Evolutionary conservation across 2,113 vertebrate genomes (phyloP), one percentile per base, ranked within the genome.

Genomic region (Microtus pennsylvanicus): DNA sequence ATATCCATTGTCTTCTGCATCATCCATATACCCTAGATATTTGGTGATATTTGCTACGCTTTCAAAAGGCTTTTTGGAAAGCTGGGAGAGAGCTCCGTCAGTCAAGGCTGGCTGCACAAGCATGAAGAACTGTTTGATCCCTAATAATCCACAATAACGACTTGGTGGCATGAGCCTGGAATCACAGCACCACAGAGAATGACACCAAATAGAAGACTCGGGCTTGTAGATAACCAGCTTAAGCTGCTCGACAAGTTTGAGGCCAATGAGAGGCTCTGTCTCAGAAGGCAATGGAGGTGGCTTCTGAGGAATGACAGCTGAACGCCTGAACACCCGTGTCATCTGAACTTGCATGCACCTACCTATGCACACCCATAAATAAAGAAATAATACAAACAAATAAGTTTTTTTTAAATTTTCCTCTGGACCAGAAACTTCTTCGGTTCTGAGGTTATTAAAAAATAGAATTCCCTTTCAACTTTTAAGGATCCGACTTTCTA

Each of bases 351-450:
- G 65, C 8, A 47, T 16, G 26, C 9, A 45, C 16, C 24, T 28
- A 47, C 11, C 3, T 24, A 33, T 7, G 6, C 45, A 87, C 17
- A 47, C 19, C 21, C 19, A 69, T 6, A 69, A 50, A 35, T 70
- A 87, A 69, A 87, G 17, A 47, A 69, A 35, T 35, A 50, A 69
- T 87, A 47, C 26, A 87, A 22, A 69, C 28, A 69, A 22, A 26
- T 38, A 63, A 67, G 3, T 58, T 93, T 94, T 93, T 72, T 90
- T 93, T 42, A 3, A 42, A 76, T 96, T 72, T 95, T 90, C 12
- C 26, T 72, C 13, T 92, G 28, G 2, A 72, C 28, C 35, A 93
- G 55, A 83, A 38, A 42, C 11, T 47, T 33, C 47, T 85, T 92
- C 47, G 45, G 47, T 87, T 22, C 4, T 83, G 5, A 17, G 28